Evolutionary conservation across 2,888 invertebrate species (phyloP).

Genomic region (Parnassius mnemosyne): DNA sequence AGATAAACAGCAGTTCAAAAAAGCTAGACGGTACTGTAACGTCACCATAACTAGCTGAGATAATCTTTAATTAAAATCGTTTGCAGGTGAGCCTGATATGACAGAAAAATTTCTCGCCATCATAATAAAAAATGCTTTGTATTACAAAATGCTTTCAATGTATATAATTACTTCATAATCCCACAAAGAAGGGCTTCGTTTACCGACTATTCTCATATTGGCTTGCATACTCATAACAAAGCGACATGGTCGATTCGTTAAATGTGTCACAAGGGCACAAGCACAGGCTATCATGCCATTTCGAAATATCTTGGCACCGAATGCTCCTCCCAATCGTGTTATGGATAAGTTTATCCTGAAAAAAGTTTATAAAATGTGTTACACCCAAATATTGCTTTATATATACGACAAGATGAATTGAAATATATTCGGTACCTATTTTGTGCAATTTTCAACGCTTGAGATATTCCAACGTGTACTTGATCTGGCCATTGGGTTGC

Average conservation of each 20-base stretch:
- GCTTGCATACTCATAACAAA: conserved; percentile 85
- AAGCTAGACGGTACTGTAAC: too few species aligned
- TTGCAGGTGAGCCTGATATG: too few species aligned
- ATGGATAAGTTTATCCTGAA: conserved; percentile 50
- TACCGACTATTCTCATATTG: conserved; percentile 86
- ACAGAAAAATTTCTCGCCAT: too few species aligned
- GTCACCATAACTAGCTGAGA: too few species aligned
- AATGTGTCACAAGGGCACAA: conserved; percentile 85
- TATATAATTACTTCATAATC: conserved; percentile 81
- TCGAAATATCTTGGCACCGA: conserved; percentile 86
- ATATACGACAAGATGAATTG: background rate
- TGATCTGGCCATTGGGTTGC: conserved; percentile 81
- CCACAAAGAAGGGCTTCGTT: conserved; percentile 80
- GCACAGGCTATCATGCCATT: conserved; percentile 80
- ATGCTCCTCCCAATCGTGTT: conserved; percentile 79
- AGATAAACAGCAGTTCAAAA: too few species aligned
- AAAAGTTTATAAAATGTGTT: background rate
- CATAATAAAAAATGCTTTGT: too few species aligned
- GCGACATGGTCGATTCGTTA: conserved; percentile 84
- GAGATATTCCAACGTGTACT: conserved; percentile 74
- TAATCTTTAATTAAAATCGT: too few species aligned
- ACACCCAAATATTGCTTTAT: background rate
- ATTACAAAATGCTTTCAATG: background rate
- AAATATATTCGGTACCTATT: conserved; percentile 66
- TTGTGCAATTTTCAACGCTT: conserved; percentile 73